Conservation (phyloP, 1,140 invertebrate species). For the Magallana gigas region DNA sequence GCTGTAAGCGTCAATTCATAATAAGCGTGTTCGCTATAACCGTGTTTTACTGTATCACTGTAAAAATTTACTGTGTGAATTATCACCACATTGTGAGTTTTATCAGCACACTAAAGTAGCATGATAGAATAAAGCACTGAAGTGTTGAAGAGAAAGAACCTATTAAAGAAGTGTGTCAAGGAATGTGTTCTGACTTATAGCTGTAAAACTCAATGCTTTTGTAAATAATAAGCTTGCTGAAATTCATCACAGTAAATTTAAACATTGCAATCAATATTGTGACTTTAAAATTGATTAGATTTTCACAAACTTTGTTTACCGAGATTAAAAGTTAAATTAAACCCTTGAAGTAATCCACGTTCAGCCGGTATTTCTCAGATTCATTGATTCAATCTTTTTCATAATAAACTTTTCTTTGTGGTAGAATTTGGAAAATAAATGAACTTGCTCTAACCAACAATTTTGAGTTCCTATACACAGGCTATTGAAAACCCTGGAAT, state of each 20-base stretch:
- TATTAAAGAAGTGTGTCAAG: too few species aligned
- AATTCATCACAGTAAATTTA: slow-evolving; percentile 19
- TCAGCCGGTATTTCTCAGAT: background rate
- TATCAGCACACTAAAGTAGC: too few species aligned
- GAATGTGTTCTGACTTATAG: too few species aligned
- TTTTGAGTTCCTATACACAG: background rate
- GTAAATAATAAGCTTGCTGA: background rate
- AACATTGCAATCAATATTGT: slow-evolving; percentile 25
- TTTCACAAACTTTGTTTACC: slow-evolving; percentile 22
- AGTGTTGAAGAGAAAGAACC: too few species aligned
- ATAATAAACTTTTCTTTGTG: background rate
- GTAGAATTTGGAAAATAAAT: background rate
- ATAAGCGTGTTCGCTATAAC: too few species aligned
- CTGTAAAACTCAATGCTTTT: too few species aligned
- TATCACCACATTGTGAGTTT: too few species aligned
- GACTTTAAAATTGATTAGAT: slow-evolving; percentile 31
- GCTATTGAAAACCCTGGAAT: background rate
- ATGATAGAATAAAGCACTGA: too few species aligned
- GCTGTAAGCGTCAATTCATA: too few species aligned
- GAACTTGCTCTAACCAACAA: background rate
- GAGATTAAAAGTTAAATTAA: background rate
- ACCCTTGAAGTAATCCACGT: background rate
- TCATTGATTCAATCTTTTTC: background rate
- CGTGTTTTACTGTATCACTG: too few species aligned
- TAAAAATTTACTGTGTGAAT: too few species aligned